Evolutionary conservation across 1,140 invertebrate genomes (phyloP).

Genomic region (Coenobita brevimanus): DNA sequence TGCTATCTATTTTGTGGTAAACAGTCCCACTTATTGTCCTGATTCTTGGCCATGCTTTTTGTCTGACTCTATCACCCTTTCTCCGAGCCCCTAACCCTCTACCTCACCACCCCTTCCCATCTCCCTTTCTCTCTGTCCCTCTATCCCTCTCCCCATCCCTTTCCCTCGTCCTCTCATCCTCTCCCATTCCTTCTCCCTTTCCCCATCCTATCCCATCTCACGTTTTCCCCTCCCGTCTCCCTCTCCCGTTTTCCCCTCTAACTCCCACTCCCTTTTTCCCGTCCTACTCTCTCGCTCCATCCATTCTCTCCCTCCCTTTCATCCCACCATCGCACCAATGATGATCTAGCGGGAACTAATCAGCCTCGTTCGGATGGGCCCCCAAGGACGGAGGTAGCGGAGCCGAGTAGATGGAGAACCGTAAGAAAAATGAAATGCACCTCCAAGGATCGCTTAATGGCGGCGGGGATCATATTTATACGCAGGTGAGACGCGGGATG

Average conservation of each 20-base stretch:
- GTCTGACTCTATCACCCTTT: no score
- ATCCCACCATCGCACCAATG: not conserved
- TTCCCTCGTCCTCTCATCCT: not conserved
- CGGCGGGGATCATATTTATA: slow-evolving; percentile 28
- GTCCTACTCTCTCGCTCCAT: not conserved
- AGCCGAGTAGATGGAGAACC: not conserved
- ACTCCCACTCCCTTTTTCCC: not conserved
- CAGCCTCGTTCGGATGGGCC: not conserved
- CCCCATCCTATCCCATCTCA: not conserved
- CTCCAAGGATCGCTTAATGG: slow-evolving; percentile 48
- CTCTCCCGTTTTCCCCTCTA: not conserved
- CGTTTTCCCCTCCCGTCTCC: not conserved
- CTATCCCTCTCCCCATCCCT: not conserved
- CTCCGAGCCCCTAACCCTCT: no score
- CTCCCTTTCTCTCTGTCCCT: not conserved
- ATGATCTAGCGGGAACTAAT: slow-evolving; percentile 33
- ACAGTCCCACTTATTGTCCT: no score
- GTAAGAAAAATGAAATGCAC: slow-evolving; percentile 20
- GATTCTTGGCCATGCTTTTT: no score
- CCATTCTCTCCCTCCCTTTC: not conserved
- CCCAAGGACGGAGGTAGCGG: not conserved
- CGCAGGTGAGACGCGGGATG: slow-evolving; percentile 38
- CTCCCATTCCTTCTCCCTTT: not conserved
- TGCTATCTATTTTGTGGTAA: no score
- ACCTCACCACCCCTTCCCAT: no score